Evolutionary conservation across 2,797 vertebrate species (phyloP).

Genomic region (Pseudochromis fuscus): DNA sequence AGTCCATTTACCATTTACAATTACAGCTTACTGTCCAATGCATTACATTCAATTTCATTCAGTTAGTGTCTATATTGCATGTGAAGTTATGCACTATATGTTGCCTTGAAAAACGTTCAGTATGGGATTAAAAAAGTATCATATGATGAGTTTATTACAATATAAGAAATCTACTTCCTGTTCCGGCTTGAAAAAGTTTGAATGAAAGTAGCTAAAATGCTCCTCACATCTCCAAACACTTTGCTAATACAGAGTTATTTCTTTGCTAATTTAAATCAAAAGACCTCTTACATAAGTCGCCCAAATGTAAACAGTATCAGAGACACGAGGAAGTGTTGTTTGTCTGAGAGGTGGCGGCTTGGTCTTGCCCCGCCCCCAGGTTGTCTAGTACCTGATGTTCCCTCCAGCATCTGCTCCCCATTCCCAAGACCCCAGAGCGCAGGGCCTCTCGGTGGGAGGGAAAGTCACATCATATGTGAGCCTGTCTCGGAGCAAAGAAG

Average conservation of each 20-base stretch:
- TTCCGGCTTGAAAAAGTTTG: too few relatives aligned
- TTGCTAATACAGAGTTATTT: not conserved
- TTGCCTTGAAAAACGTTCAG: too few relatives aligned
- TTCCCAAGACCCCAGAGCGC: slow-evolving; percentile 39
- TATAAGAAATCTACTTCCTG: too few relatives aligned
- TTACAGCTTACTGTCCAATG: too few relatives aligned
- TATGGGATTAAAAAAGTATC: too few relatives aligned
- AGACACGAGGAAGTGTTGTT: slow-evolving; percentile 18
- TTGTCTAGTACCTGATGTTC: slow-evolving; percentile 42
- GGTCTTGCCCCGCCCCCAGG: slow-evolving; percentile 14
- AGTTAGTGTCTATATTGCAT: too few relatives aligned
- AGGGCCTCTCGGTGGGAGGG: slow-evolving; percentile 61
- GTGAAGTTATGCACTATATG: too few relatives aligned
- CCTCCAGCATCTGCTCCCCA: slow-evolving; percentile 63
- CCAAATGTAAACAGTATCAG: not conserved
- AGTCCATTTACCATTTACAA: too few relatives aligned
- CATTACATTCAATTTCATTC: too few relatives aligned
- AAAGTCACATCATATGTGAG: slow-evolving; percentile 47
- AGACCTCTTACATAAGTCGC: not conserved
- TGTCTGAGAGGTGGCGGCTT: slow-evolving; percentile 18
- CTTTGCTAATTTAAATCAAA: not conserved
- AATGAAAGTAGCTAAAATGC: not conserved
- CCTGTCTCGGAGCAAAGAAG: slow-evolving; percentile 47
- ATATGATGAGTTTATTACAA: too few relatives aligned
- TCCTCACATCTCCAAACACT: too few relatives aligned